Conservation (phyloP, 2,797 vertebrate species). For the Mormyrus hasselquistii region DNA sequence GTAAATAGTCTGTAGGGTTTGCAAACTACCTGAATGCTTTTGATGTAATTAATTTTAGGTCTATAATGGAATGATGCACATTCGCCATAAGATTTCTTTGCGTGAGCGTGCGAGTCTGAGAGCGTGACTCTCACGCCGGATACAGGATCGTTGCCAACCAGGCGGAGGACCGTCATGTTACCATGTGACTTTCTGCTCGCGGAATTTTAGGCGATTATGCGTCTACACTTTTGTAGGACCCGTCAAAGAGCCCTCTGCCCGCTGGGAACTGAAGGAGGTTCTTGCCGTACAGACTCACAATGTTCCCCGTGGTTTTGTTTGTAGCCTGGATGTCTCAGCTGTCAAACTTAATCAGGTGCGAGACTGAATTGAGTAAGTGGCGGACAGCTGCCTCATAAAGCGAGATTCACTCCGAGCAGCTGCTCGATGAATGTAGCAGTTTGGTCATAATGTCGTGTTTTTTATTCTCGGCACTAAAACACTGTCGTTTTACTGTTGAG, state of each 20-base stretch:
- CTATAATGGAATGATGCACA: not conserved
- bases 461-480: not conserved
- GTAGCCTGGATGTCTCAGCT: constrained; percentile 8
- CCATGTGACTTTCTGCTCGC: not conserved
- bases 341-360: constrained; percentile 27
- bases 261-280: not conserved
- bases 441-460: constrained; percentile 10
- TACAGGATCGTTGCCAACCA: not conserved
- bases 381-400: constrained; percentile 27
- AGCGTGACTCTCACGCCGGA: not conserved
- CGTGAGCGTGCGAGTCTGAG: not conserved
- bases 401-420: constrained; percentile 11
- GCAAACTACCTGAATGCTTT: not conserved
- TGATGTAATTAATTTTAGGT: not conserved
- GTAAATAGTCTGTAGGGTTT: not conserved
- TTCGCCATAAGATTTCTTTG: not conserved
- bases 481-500: not conserved
- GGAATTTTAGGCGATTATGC: not conserved
- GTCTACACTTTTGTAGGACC: not conserved
- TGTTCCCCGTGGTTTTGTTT: not conserved
- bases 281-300: not conserved
- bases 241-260: not conserved
- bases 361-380: constrained; percentile 21
- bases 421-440: constrained; percentile 22
- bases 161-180: not conserved